Conservation (phyloP, 2,113 vertebrate species). For the Acinonyx jubatus region DNA sequence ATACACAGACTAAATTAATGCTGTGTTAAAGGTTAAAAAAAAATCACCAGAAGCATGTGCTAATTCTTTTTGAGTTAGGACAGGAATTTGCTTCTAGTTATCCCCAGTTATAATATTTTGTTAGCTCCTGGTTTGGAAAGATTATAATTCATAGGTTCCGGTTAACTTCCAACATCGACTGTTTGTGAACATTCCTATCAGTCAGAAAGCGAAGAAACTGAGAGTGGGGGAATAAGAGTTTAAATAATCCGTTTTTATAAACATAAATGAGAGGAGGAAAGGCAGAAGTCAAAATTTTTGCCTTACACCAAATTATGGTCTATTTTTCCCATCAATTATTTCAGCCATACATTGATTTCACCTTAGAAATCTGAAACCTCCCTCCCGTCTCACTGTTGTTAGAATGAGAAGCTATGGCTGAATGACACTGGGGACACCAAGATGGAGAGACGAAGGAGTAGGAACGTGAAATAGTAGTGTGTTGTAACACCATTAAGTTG, state of each 20-base stretch:
- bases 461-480: no score
- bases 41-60: not conserved
- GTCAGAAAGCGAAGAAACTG: not conserved
- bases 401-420: not conserved
- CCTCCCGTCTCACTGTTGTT: not conserved
- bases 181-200: not conserved
- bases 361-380: not conserved
- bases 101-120: not conserved
- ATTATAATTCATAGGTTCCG: not conserved
- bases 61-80: not conserved
- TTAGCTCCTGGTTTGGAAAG: not conserved
- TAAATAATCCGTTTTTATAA: not conserved
- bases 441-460: not conserved
- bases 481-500: not conserved
- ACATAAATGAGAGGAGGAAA: not conserved
- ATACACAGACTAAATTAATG: not conserved
- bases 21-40: not conserved
- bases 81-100: not conserved
- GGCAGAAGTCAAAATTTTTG: not conserved
- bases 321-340: not conserved
- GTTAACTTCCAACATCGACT: not conserved
- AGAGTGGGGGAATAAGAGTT: not conserved
- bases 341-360: not conserved
- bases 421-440: no score
- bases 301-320: not conserved